Percentiles rank a stretch among this genome's conserved stretches.
phyloP scores from a whole-genome alignment of 2,797 vertebrate species.

The Pipistrellus pygmaeus region DNA sequence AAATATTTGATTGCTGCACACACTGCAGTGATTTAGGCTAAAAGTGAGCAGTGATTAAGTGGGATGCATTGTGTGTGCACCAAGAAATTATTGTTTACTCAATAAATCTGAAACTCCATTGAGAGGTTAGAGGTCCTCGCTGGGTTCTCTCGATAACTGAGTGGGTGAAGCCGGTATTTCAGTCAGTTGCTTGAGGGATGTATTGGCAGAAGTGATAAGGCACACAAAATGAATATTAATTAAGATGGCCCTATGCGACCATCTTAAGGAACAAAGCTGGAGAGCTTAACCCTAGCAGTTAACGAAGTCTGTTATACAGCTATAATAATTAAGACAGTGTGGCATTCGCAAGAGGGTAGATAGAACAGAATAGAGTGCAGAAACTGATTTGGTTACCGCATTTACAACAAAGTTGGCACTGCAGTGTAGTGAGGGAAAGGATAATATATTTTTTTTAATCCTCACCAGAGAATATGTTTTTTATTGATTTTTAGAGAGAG shows the following conservation, averaged over 20 bases:
- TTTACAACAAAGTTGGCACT: constrained; percentile 1
- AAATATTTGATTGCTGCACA: constrained; percentile 68
- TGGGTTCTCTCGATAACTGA: constrained; percentile 20
- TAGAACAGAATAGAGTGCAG: constrained; percentile 20
- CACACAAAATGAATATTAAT: constrained; percentile 45
- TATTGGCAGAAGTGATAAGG: neutral
- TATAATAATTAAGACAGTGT: constrained; percentile 16
- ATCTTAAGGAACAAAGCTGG: neutral
- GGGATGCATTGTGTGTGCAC: neutral
- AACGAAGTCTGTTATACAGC: constrained; percentile 17
- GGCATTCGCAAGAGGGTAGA: neutral
- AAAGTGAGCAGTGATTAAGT: constrained; percentile 65
- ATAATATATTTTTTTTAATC: neutral
- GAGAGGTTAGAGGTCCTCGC: constrained; percentile 41
- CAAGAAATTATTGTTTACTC: constrained; percentile 74
- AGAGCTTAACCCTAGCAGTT: constrained; percentile 19
- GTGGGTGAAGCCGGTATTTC: neutral
- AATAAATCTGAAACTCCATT: constrained; percentile 57
- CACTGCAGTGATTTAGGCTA: constrained; percentile 56
- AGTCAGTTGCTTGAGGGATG: neutral
- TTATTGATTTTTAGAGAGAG: neutral
- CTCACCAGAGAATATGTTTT: neutral
- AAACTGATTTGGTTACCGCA: constrained; percentile 38
- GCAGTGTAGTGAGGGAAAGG: neutral
- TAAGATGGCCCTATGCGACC: neutral